These are phyloP conservation scores for Lepisosteus osseus DNA, from an alignment of 2,113 vertebrate genomes.

Conservation along the genomic window DNA sequence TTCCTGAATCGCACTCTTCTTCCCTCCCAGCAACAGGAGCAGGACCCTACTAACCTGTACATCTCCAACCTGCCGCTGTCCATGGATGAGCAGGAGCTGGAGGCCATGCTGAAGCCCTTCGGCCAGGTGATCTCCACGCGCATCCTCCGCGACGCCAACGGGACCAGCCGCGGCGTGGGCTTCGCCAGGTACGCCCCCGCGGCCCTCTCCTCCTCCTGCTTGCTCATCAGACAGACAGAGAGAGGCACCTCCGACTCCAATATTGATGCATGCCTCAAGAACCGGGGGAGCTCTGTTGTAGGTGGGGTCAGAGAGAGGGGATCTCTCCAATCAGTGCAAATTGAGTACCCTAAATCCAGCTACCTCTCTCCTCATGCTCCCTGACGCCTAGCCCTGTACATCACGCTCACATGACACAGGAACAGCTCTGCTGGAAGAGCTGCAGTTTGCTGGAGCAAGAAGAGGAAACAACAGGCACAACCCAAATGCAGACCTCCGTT, in stretches of 20 bases:
- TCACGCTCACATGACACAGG: too few species aligned
- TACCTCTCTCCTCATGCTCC: too few species aligned
- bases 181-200: slow-evolving; percentile 76
- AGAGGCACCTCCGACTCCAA: background rate
- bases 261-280: background rate
- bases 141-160: slow-evolving; percentile 82
- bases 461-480: too few species aligned
- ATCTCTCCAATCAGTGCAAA: background rate
- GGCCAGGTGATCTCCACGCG: slow-evolving; percentile 91
- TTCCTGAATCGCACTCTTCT: slow-evolving; percentile 3
- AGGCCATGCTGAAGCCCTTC: slow-evolving; percentile 88
- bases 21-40: slow-evolving; percentile 84
- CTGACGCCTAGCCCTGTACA: too few species aligned
- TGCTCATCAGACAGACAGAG: too few species aligned
- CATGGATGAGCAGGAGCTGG: slow-evolving; percentile 90
- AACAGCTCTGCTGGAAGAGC: too few species aligned
- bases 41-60: slow-evolving; percentile 92
- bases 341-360: background rate
- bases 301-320: too few species aligned
- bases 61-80: slow-evolving; percentile 87
- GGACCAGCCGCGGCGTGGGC: slow-evolving; percentile 86
- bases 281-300: too few species aligned
- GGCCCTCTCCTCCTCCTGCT: background rate
- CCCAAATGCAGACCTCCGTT: background rate
- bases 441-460: too few species aligned